Conservation (phyloP, 2,797 vertebrate species). For the Australoheros facetus region DNA sequence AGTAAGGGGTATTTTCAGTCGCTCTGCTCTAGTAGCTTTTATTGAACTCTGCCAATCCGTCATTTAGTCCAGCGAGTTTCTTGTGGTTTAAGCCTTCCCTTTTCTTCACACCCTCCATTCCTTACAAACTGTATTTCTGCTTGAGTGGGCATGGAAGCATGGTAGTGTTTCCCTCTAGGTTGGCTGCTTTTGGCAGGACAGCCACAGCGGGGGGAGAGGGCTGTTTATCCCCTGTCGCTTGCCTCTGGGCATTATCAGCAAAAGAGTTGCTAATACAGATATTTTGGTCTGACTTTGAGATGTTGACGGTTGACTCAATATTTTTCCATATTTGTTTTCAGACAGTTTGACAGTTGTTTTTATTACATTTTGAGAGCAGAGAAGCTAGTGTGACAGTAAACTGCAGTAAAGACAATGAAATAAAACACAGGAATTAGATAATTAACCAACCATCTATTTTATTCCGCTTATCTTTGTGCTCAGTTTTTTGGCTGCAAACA, state of each 20-base stretch:
- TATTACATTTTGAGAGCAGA: background rate
- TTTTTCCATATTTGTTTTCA: background rate
- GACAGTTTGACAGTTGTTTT: background rate
- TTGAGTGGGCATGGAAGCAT: background rate
- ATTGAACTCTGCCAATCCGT: background rate
- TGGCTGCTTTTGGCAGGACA: background rate
- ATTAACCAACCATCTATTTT: background rate
- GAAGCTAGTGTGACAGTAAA: background rate
- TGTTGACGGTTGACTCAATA: background rate
- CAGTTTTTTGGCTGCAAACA: too few species aligned
- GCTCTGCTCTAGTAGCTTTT: background rate
- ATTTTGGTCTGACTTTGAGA: background rate
- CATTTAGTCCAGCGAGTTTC: background rate
- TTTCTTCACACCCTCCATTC: background rate
- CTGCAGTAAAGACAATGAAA: background rate
- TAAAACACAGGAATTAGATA: background rate
- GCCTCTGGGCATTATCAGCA: background rate
- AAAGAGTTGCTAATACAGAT: background rate
- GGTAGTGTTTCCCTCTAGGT: background rate
- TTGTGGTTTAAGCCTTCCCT: background rate
- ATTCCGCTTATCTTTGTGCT: too few species aligned
- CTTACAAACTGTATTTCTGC: background rate
- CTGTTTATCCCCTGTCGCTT: background rate
- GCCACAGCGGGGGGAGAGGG: background rate
- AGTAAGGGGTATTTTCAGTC: background rate